Conservation (phyloP, 2,888 invertebrate species). For the Parthenolecanium corni region DNA sequence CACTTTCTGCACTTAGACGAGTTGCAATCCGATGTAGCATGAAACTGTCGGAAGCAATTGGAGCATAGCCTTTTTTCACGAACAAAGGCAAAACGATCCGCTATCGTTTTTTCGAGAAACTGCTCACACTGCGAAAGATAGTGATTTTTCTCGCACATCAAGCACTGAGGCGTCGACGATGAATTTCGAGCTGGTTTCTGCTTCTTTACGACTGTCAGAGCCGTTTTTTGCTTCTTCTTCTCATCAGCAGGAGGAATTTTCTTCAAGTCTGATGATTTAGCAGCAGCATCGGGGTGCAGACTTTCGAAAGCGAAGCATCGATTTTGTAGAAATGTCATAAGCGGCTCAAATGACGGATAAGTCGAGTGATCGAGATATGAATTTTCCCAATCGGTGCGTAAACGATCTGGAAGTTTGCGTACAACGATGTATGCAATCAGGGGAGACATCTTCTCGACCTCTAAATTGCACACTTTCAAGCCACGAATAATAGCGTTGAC, state of each 20-base stretch:
- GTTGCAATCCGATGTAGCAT: not conserved
- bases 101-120: not conserved
- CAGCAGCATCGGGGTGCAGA: not conserved
- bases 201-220: not conserved
- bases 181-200: not conserved
- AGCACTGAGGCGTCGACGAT: not conserved
- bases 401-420: constrained; percentile 1
- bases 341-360: not conserved
- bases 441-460: too few species aligned
- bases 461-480: not conserved
- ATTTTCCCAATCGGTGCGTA: constrained; percentile 8
- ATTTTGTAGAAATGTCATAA: not conserved
- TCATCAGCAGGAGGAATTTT: not conserved
- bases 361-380: not conserved
- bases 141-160: not conserved
- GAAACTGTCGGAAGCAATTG: not conserved
- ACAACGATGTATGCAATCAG: too few species aligned
- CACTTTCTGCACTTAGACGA: constrained; percentile 6
- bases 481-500: not conserved
- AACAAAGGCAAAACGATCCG: not conserved
- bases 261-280: not conserved
- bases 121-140: constrained; percentile 2
- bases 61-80: not conserved
- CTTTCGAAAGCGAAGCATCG: constrained; percentile 1
- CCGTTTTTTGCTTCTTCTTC: not conserved